Percentiles rank a stretch among this genome's conserved stretches.
Evolutionary conservation across 2,888 invertebrate species (phyloP).

Genomic region (Caenorhabditis virilis): DNA sequence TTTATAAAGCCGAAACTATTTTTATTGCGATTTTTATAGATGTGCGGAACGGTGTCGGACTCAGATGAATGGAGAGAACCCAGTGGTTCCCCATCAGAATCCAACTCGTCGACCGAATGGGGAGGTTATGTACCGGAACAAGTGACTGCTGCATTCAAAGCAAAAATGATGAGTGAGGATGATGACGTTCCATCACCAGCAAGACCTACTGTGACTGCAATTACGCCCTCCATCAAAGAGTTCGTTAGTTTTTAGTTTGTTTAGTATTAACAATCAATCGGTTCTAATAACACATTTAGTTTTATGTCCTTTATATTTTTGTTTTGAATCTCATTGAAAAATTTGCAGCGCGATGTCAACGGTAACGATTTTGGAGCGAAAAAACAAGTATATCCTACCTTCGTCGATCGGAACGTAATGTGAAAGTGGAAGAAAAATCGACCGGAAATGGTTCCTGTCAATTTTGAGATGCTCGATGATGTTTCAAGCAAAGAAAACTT

Average conservation of each 20-base stretch:
- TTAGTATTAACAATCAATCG: background rate
- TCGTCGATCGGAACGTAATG: conserved; percentile 26
- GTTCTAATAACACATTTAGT: background rate
- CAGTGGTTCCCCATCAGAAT: conserved; percentile 51
- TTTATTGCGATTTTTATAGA: conserved; percentile 15
- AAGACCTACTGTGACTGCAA: background rate
- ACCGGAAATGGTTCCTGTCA: background rate
- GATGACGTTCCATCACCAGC: conserved; percentile 17
- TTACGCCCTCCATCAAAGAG: conserved; percentile 41
- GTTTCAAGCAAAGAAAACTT: no score
- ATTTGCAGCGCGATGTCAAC: conserved; percentile 36
- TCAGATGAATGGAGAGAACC: conserved; percentile 48
- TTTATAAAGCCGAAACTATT: no score
- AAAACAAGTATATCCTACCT: conserved; percentile 28
- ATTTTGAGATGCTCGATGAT: background rate
- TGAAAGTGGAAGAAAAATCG: conserved; percentile 1
- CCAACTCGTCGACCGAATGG: conserved; percentile 56
- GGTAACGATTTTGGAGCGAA: conserved; percentile 38
- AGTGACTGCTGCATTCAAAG: conserved; percentile 10
- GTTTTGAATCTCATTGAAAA: background rate
- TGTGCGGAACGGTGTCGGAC: conserved; percentile 46
- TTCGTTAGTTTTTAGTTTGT: conserved; percentile 37
- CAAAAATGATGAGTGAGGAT: conserved; percentile 18
- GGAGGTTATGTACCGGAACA: conserved; percentile 10
- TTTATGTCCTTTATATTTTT: no score